phyloP scores from a whole-genome alignment of 2,888 invertebrate species.

The Phragmatobia fuliginosa region DNA sequence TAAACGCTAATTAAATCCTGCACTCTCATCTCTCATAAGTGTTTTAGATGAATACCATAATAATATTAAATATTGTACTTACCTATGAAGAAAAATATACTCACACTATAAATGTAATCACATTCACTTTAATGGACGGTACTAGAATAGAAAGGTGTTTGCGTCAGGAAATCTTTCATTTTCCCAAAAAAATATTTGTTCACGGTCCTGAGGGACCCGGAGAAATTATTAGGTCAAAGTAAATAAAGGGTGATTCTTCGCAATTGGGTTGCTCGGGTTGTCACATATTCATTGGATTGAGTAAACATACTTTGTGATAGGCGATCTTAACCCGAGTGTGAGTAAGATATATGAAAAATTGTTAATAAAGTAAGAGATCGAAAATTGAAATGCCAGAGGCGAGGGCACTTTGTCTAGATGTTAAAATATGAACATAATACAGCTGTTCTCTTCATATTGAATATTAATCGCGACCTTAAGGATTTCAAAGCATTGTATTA shows the following conservation, averaged over 20 bases:
- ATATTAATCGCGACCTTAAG: conserved; percentile 1
- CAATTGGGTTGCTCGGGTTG: conserved; percentile 59
- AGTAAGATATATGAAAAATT: neutral
- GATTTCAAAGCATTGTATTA: neutral
- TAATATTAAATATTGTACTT: neutral
- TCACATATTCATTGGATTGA: conserved; percentile 55
- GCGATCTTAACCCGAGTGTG: neutral
- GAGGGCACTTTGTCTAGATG: neutral
- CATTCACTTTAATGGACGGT: neutral
- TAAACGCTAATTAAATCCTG: too few relatives aligned
- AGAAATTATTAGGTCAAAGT: conserved; percentile 69
- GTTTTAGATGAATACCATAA: neutral
- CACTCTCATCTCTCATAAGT: neutral
- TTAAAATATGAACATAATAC: neutral
- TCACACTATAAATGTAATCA: neutral
- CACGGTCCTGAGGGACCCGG: conserved; percentile 50
- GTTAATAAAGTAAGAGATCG: neutral
- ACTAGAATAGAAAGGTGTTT: conserved; percentile 1
- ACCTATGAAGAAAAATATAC: neutral
- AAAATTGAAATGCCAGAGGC: neutral
- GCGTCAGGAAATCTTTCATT: conserved; percentile 12
- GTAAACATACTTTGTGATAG: conserved; percentile 40
- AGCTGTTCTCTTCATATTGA: neutral
- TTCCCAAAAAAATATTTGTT: conserved; percentile 63
- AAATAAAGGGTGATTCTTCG: conserved; percentile 67